Conservation (phyloP, 2,888 invertebrate species). For the Podotricha telesiphe region DNA sequence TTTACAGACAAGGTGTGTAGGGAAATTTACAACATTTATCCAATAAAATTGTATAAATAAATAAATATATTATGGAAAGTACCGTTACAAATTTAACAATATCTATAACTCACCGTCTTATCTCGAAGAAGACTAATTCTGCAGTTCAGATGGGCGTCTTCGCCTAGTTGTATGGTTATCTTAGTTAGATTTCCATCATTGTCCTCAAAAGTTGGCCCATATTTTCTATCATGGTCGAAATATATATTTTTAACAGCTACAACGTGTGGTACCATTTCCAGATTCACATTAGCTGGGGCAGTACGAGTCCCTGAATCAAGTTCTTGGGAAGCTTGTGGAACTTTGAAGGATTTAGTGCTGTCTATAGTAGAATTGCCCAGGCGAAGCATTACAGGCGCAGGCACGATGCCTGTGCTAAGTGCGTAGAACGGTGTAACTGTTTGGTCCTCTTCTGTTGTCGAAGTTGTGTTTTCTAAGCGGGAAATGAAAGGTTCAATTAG, state of each 20-base stretch:
- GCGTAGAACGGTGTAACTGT: conserved; percentile 77
- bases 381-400: conserved; percentile 74
- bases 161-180: conserved; percentile 89
- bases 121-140: conserved; percentile 89
- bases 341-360: conserved; percentile 79
- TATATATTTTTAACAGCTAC: conserved; percentile 72
- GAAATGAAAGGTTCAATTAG: neutral
- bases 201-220: conserved; percentile 89
- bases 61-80: too few relatives aligned
- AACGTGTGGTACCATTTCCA: conserved; percentile 68
- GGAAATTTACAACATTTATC: too few relatives aligned
- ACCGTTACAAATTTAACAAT: too few relatives aligned
- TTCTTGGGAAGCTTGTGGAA: conserved; percentile 66
- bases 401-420: conserved; percentile 69
- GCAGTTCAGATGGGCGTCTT: conserved; percentile 88
- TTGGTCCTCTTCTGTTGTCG: conserved; percentile 62
- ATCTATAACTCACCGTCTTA: conserved; percentile 85
- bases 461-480: conserved; percentile 60
- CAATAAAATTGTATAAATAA: too few relatives aligned
- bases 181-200: conserved; percentile 85
- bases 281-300: conserved; percentile 51
- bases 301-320: conserved; percentile 47
- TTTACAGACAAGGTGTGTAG: too few relatives aligned
- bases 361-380: conserved; percentile 81
- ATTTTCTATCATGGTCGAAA: conserved; percentile 82